These are phyloP conservation scores for Erebia ligea DNA, from an alignment of 2,888 invertebrate genomes.

Conservation along the genomic window DNA sequence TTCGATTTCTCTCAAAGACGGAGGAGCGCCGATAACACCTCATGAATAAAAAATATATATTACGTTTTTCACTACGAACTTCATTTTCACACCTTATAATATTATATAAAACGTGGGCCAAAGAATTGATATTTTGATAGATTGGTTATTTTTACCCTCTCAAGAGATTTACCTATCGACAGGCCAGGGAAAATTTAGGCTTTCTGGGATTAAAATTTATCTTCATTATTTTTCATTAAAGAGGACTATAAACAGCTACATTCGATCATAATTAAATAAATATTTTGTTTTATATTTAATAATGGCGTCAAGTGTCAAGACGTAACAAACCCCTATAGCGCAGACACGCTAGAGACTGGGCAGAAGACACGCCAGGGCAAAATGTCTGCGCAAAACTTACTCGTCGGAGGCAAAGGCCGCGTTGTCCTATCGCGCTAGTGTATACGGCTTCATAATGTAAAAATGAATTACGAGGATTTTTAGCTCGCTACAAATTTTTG, in stretches of 20 bases:
- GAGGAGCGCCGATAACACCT: conserved; percentile 52
- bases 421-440: too few relatives aligned
- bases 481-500: too few relatives aligned
- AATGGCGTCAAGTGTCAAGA: too few relatives aligned
- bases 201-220: not conserved
- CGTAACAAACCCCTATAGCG: too few relatives aligned
- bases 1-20: conserved; percentile 59
- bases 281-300: not conserved
- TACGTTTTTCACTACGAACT: conserved; percentile 47
- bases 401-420: too few relatives aligned
- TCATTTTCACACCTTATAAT: conserved; percentile 50
- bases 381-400: too few relatives aligned
- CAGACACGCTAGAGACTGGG: too few relatives aligned
- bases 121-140: conserved; percentile 63
- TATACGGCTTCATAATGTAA: too few relatives aligned
- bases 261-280: not conserved
- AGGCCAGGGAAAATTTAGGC: not conserved
- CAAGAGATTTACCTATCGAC: conserved; percentile 20
- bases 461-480: too few relatives aligned
- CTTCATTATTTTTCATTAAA: not conserved
- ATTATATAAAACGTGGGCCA: conserved; percentile 43
- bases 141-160: conserved; percentile 47
- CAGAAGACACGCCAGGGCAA: too few relatives aligned
- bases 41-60: conserved; percentile 60
- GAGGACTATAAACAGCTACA: not conserved